These are phyloP conservation scores for Zophobas atratus DNA, from an alignment of 1,140 invertebrate genomes.

Conservation along the genomic window DNA sequence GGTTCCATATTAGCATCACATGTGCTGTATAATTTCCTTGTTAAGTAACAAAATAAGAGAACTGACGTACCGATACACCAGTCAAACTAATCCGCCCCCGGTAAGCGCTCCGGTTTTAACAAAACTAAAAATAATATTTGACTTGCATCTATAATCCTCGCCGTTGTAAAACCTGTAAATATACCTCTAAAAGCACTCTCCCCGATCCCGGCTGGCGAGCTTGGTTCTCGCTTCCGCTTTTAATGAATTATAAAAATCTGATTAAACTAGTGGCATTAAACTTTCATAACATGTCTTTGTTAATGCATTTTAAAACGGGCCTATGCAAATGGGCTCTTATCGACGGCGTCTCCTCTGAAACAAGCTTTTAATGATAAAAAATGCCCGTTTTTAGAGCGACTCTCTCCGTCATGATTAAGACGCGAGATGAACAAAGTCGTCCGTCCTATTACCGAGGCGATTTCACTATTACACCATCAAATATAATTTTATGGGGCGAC, in stretches of 20 bases:
- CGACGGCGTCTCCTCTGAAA: constrained; percentile 8
- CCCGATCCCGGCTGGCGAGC: no score
- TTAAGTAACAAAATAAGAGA: no score
- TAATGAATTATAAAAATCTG: constrained; percentile 36
- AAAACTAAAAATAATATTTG: no score
- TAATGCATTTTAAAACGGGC: constrained; percentile 37
- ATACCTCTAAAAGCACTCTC: no score
- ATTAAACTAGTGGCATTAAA: constrained; percentile 33
- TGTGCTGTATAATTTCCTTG: no score
- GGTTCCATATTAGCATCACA: no score
- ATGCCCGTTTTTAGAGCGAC: constrained; percentile 16
- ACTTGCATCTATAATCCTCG: no score
- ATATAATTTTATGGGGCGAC: constrained; percentile 27
- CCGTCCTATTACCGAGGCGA: constrained; percentile 12
- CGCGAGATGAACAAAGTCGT: constrained; percentile 4
- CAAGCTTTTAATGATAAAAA: constrained; percentile 33
- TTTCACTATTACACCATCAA: constrained; percentile 29
- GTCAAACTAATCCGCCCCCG: no score
- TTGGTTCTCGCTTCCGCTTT: not conserved
- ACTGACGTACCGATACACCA: no score
- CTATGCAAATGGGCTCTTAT: constrained; percentile 28
- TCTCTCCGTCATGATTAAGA: constrained; percentile 30
- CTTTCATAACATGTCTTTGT: constrained; percentile 38
- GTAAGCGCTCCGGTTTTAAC: no score
- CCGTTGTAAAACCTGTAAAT: no score